Conservation (phyloP, 2,888 invertebrate species). For the Clusia tigrina region DNA sequence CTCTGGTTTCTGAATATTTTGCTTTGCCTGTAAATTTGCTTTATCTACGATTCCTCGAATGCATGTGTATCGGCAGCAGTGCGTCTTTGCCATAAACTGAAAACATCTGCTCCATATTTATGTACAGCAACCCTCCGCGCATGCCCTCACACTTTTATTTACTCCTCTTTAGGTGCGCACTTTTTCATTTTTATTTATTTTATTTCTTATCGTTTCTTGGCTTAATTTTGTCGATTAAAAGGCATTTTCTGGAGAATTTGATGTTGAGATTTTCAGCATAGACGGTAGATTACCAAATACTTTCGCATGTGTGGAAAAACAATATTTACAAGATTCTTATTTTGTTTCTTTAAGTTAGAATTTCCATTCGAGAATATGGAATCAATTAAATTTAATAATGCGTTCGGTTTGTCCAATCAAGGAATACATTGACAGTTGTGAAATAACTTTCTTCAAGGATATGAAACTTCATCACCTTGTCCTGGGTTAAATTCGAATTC, state of each 20-base stretch:
- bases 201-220: neutral
- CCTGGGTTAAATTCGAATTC: no score
- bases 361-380: no score
- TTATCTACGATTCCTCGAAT: constrained; percentile 3
- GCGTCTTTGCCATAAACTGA: constrained; percentile 14
- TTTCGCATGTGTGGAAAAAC: no score
- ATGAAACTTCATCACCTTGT: no score
- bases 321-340: no score
- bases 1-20: neutral
- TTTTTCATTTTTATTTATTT: neutral
- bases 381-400: no score
- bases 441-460: no score
- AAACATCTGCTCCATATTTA: constrained; percentile 30
- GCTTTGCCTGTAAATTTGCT: constrained; percentile 17
- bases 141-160: constrained; percentile 2
- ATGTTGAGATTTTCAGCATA: neutral
- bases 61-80: neutral
- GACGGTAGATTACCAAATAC: no score
- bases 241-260: neutral
- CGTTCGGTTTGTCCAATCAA: no score
- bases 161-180: neutral
- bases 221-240: constrained; percentile 6
- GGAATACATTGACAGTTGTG: no score
- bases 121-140: no score
- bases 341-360: no score